Base-by-base conservation (phyloP, 2,113 vertebrate genomes). In the Mesoclemmys tuberculata region DNA sequence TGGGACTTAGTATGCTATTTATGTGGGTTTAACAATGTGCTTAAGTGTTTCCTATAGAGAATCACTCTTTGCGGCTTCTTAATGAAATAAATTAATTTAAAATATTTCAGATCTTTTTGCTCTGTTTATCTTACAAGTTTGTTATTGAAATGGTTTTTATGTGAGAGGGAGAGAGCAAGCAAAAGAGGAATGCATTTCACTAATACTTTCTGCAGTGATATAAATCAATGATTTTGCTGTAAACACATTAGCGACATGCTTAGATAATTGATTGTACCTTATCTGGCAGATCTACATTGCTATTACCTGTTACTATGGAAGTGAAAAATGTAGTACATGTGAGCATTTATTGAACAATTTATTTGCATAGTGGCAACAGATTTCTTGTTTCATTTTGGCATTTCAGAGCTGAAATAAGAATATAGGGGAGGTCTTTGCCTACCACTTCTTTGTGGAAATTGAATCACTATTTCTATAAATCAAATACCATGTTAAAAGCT, bases 401-500 rank as follows among this genome's bases (percentile, higher is more conserved):
- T 78, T 90, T 96, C 35, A 81, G 91, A 93, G 54, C 51, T 88
- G 90, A 88, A 90, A 68, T 82, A 94, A 95, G 89, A 93, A 89
- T 96, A 78, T 90, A 88, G 94, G 85, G 86, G 83, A 88, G 51
- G 82, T 78, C 61, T 94, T 93, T 89, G 58, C n/a, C 92, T 58
- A 94, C 80, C 9, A 94, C 46, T 93, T 95, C 94, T 97, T 92
- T 74, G 84, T 24, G 95, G 92, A 97, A 98, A 94, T 88, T 94
- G 64, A 97, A 97, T 97, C 89, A 94, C 35, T 90, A 68, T 95
- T 98, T 97, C 95, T 97, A 94, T 97, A 97, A 98, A 98, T 98
- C 96, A 98, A 98, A 98, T 96, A 93, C 94, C 89, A 95, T 52
- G 92, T 97, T 98, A 97, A 98, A 97, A 98, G 96, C 93, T 91